Conservation (phyloP, 2,888 invertebrate species). For the Polylopha cassiicola region DNA sequence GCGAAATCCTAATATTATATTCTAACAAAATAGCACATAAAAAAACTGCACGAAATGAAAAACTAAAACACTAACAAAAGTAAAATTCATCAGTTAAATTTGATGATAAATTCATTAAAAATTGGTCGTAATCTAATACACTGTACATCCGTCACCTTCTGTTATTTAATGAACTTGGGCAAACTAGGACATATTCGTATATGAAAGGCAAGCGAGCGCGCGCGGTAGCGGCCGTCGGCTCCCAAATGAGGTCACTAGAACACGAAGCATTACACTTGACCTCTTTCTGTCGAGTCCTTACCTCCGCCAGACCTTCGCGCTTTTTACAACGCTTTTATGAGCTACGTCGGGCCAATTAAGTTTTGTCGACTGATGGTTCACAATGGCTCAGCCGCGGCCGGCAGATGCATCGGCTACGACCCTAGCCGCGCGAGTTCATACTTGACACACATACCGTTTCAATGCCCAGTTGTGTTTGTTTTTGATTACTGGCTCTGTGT, state of each 20-base stretch:
- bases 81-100: too few species aligned
- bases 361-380: constrained; percentile 55
- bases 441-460: constrained; percentile 70
- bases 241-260: constrained; percentile 75
- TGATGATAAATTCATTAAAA: too few species aligned
- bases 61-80: too few species aligned
- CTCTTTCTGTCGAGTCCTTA: constrained; percentile 75
- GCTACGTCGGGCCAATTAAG: constrained; percentile 75
- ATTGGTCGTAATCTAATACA: constrained; percentile 10
- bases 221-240: constrained; percentile 44
- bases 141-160: constrained; percentile 17
- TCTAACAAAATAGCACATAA: too few species aligned
- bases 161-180: constrained; percentile 41
- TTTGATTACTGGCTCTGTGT: constrained; percentile 31
- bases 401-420: constrained; percentile 50
- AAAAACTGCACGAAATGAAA: too few species aligned
- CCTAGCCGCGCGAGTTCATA: constrained; percentile 43
- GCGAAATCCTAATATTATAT: too few species aligned
- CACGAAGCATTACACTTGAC: constrained; percentile 75
- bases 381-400: constrained; percentile 49
- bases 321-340: constrained; percentile 75
- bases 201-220: constrained; percentile 60
- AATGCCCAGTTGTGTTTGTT: constrained; percentile 41
- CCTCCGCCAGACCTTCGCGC: constrained; percentile 76
- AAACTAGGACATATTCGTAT: constrained; percentile 61